Evolutionary conservation across 2,797 vertebrate species (phyloP).

Genomic region (Ibycter americanus): DNA sequence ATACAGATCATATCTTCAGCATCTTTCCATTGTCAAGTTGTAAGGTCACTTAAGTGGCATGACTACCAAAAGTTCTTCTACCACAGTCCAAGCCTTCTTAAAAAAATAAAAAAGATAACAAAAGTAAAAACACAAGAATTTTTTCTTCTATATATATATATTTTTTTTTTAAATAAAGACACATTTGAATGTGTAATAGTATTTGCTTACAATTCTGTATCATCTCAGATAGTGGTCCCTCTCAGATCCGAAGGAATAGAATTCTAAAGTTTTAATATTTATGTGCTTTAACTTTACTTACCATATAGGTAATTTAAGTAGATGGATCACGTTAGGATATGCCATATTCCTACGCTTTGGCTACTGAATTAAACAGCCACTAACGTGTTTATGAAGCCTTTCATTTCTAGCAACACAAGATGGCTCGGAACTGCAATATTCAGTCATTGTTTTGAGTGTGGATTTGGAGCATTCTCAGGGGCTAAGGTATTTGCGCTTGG

Average conservation of each 20-base stretch:
- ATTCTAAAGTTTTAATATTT: not conserved
- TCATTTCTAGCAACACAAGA: not conserved
- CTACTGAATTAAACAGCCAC: not conserved
- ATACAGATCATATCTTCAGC: not conserved
- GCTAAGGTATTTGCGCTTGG: not conserved
- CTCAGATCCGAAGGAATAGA: not conserved
- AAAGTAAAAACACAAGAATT: not conserved
- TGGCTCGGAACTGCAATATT: not conserved
- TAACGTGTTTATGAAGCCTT: not conserved
- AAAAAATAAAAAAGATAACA: not conserved
- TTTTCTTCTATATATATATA: not conserved
- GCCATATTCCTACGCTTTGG: not conserved
- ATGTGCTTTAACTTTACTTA: not conserved
- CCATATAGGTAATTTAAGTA: not conserved
- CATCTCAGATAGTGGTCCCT: not conserved
- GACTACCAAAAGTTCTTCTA: not conserved
- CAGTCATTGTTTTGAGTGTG: not conserved
- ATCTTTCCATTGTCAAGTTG: not conserved
- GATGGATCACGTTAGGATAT: not conserved
- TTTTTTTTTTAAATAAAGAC: not conserved
- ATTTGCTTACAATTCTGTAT: not conserved
- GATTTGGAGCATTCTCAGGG: not conserved
- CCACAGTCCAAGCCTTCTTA: not conserved
- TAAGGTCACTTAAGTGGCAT: not conserved
- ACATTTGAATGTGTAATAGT: not conserved